A percentile compares a stretch with the other conserved stretches of the same genome.
Evolutionary conservation across 2,888 invertebrate species (phyloP).

Genomic region (Rotaria magnacalcarata): DNA sequence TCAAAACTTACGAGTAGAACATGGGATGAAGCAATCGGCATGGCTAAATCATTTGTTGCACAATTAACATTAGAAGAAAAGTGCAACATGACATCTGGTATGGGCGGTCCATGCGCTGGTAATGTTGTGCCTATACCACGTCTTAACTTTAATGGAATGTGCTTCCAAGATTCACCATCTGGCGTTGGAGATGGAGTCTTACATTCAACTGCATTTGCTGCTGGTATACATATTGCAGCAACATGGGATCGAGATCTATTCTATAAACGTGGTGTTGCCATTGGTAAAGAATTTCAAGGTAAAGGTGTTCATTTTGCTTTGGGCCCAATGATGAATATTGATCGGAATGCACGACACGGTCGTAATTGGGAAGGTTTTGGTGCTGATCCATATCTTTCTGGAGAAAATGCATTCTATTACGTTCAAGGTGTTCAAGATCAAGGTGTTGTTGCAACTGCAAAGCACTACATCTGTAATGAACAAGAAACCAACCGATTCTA

Average conservation of each 20-base stretch:
- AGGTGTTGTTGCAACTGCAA: constrained; percentile 27
- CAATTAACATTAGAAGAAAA: constrained; percentile 33
- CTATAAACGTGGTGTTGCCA: constrained; percentile 10
- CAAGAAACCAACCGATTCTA: background rate
- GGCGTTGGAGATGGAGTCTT: background rate
- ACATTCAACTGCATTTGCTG: constrained; percentile 11
- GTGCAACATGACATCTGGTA: background rate
- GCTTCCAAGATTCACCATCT: background rate
- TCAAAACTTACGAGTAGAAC: background rate
- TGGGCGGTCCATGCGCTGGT: background rate
- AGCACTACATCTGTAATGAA: constrained; percentile 28
- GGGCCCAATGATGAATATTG: constrained; percentile 8
- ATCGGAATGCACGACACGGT: constrained; percentile 12
- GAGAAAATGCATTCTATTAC: constrained; percentile 11
- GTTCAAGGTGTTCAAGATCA: constrained; percentile 34
- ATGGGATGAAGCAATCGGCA: background rate
- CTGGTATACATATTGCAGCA: background rate
- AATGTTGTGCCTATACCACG: background rate
- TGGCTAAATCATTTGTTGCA: background rate
- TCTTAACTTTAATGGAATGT: background rate
- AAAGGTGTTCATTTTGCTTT: constrained; percentile 2
- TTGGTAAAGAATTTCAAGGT: constrained; percentile 32
- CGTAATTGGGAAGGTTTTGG: constrained; percentile 33
- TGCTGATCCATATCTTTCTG: constrained; percentile 32
- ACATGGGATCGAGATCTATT: constrained; percentile 19